phyloP scores from a whole-genome alignment of 2,113 vertebrate genomes.

The Siniperca chuatsi region DNA sequence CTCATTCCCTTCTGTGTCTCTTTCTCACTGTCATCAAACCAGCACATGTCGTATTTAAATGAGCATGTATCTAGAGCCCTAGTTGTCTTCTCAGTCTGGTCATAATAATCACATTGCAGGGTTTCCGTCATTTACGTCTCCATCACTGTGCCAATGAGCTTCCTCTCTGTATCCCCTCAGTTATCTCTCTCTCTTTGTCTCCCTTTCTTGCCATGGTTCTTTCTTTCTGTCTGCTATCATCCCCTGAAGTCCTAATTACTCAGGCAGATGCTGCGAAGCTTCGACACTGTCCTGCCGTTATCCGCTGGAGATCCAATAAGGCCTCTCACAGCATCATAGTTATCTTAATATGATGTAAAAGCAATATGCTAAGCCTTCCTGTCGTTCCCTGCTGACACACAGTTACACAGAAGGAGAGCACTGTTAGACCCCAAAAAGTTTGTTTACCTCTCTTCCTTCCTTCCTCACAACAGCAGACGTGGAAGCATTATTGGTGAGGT shows the following conservation, averaged over 20 bases:
- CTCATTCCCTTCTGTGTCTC: background rate
- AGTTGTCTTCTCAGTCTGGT: slow-evolving; percentile 6
- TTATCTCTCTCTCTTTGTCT: slow-evolving; percentile 31
- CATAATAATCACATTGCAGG: slow-evolving; percentile 34
- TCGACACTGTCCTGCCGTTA: slow-evolving; percentile 71
- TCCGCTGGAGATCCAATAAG: slow-evolving; percentile 77
- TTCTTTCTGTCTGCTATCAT: slow-evolving; percentile 58
- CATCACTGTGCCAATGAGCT: slow-evolving; percentile 26
- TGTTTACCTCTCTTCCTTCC: slow-evolving; percentile 48
- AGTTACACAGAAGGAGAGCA: slow-evolving; percentile 45
- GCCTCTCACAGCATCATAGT: slow-evolving; percentile 67
- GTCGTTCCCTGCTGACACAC: slow-evolving; percentile 61
- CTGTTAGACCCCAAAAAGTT: slow-evolving; percentile 61
- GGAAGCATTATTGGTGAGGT: slow-evolving; percentile 51
- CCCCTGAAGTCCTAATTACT: slow-evolving; percentile 81
- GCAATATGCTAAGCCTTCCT: slow-evolving; percentile 66
- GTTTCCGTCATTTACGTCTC: slow-evolving; percentile 48
- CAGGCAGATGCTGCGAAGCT: slow-evolving; percentile 74
- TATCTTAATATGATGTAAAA: slow-evolving; percentile 75
- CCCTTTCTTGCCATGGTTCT: slow-evolving; percentile 38
- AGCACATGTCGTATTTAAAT: slow-evolving; percentile 33
- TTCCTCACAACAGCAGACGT: slow-evolving; percentile 32
- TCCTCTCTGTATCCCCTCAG: slow-evolving; percentile 35
- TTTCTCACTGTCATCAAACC: background rate
- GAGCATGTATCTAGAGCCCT: slow-evolving; percentile 1